phyloP scores from a whole-genome alignment of 2,113 vertebrate species.

The Anthoscopus minutus region DNA sequence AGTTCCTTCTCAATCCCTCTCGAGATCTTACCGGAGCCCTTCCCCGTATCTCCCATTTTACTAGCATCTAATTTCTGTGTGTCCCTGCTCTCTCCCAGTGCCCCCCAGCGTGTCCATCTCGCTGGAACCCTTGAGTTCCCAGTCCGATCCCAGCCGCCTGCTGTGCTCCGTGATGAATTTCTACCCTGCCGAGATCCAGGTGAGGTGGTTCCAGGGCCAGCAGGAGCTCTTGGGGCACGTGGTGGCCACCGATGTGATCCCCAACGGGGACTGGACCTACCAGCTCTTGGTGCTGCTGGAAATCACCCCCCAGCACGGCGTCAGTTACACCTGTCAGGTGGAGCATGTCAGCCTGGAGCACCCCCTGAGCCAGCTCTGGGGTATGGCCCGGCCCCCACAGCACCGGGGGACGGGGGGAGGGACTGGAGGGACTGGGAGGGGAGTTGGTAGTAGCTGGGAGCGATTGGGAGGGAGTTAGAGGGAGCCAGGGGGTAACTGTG shows the following conservation, averaged over 20 bases:
- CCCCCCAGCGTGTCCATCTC: neutral
- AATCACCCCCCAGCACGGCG: rapidly evolving
- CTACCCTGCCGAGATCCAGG: neutral
- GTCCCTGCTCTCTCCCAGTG: neutral
- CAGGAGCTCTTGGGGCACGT: neutral
- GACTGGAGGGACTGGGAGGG: no score
- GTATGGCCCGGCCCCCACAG: neutral
- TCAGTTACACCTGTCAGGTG: neutral
- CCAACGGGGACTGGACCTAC: neutral
- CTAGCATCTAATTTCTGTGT: neutral
- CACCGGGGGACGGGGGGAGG: rapidly evolving
- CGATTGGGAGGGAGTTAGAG: neutral
- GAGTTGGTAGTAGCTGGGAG: neutral
- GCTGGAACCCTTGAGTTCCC: neutral
- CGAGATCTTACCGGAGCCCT: no score
- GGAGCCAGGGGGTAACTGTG: neutral
- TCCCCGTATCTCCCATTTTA: neutral
- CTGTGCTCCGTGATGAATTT: neutral
- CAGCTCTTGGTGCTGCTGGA: neutral
- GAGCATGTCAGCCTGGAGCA: neutral
- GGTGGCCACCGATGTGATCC: neutral
- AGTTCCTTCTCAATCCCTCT: neutral
- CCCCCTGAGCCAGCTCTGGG: neutral
- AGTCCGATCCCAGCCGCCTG: rapidly evolving
- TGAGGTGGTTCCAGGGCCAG: neutral